Base-by-base conservation (phyloP, 2,113 vertebrate genomes). In the Chloropsis cyanopogon region DNA sequence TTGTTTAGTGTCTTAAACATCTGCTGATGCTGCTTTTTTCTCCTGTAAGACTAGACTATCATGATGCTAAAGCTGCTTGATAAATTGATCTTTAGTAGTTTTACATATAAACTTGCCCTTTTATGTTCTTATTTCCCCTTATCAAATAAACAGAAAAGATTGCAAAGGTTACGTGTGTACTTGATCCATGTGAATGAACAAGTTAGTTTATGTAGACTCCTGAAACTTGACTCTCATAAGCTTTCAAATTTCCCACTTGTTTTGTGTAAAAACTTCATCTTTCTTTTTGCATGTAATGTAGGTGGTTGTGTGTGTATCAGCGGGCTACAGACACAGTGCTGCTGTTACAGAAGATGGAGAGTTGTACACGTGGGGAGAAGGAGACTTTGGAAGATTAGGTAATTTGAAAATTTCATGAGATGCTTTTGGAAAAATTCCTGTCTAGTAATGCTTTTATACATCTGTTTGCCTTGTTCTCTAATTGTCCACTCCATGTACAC, bases 301-400 rank as follows among this genome's bases (percentile, higher is more conserved):
- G 98, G 98, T 98, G 14, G 98, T 98, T 80, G 98, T 98, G 8
- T 98, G 98, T 88, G 98, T 98, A 12, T 98, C 98, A 2, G 98
- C 98, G 78, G 98, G 98, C 56, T 98, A 98, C 82, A 98, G 98
- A 78, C 98, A 98, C 26, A 98, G 98, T 13, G 98, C 98, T 69
- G 98, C 98, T 82, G 98, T 98, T 57, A 98, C 98, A 37, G 98
- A 98, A 90, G 98, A 98, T 94, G 98, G 98, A 68, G 98, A 98
- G 95, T 96, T 98, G 6, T 98, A 98, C 41, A 98, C 98, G 0
- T 98, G 98, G 98, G 98, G 98, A 86, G 98, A 98, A 97, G 98
- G 98, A 96, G 98, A 98, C 91, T 98, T 98, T 6, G 98, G 98
- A 87, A 98, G 98, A 97, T 82, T 98, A 97, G 98, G 98, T 98